Evolutionary conservation across 2,113 vertebrate genomes (phyloP).

Genomic region (Entomyzon cyanotis): DNA sequence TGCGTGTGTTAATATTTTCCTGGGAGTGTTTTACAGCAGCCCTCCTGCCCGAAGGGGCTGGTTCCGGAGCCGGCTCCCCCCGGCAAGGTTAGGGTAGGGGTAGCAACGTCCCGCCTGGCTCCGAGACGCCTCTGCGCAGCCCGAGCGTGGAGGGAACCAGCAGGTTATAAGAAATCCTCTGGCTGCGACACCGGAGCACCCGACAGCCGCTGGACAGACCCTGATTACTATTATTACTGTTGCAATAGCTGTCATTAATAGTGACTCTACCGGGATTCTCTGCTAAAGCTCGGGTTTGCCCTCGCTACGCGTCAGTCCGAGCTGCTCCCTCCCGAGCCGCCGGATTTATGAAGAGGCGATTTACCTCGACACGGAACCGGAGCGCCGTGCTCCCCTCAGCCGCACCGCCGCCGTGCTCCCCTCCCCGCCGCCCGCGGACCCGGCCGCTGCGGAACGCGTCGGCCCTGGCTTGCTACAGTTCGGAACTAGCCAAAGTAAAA

Average conservation of each 20-base stretch:
- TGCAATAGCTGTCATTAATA: neutral
- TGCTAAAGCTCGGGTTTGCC: neutral
- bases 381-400: neutral
- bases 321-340: neutral
- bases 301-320: neutral
- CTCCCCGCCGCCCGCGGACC: neutral
- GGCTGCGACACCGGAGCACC: neutral
- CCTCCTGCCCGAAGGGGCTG: neutral
- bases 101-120: neutral
- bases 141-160: neutral
- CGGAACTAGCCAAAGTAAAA: neutral
- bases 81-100: neutral
- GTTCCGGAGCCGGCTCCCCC: neutral
- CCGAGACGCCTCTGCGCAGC: neutral
- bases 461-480: rapidly evolving
- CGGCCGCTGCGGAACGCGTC: rapidly evolving
- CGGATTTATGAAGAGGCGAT: neutral
- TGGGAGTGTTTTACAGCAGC: neutral
- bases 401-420: neutral
- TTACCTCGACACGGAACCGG: neutral
- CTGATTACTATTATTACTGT: neutral
- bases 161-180: neutral
- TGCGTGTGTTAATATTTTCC: slow-evolving; percentile 19
- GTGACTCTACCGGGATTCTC: neutral
- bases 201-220: neutral